Base-by-base conservation (phyloP, 2,113 vertebrate species). In the Promerops cafer region DNA sequence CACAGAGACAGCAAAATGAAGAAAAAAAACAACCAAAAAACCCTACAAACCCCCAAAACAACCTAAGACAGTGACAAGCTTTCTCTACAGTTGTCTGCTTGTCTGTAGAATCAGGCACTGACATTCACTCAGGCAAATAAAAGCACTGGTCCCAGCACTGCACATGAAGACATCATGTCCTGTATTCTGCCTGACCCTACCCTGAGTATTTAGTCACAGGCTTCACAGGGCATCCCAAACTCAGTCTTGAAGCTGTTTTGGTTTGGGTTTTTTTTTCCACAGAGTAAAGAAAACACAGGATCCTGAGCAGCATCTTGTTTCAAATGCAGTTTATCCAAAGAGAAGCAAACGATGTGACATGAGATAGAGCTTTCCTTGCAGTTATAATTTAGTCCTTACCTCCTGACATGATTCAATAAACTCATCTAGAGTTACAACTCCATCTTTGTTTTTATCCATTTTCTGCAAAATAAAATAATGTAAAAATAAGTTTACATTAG, bases 391-490 rank as follows among this genome's bases (percentile, higher is more conserved):
- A 89, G 7, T 56, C 64, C 98, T 95, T 98, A 99, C 99, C 98
- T 99, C 99, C 96, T 99, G 99, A 98, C 99, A 99, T 2, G 99
- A 99, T 83, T 99, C 96, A 96, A 99, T 99, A 96, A 99, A 99
- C 96, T 99, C 99, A 94, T 99, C 99, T 83, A 99, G 98, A 80
- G 99, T 99, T 96, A 99, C 99, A 33, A 99, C 98, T 31, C 99
- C 99, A 37, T 99, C 99, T 98, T 99, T 98, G 97, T 99, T 99
- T 98, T 99, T 99, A 97, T 99, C 99, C 99, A 99, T 99, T 98
- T 99, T 99, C 99, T 99, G 98, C 37, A 95, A 94, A 96, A 95
- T 49, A 57, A 94, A 79, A 86, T 50, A 87, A 86, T 76, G 90
- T 9, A 65, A 89, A 39, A 66, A 40, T 61, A 44, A 60, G 42